These are phyloP conservation scores for Nebria ingens DNA, from an alignment of 1,140 invertebrate species.

Conservation along the genomic window DNA sequence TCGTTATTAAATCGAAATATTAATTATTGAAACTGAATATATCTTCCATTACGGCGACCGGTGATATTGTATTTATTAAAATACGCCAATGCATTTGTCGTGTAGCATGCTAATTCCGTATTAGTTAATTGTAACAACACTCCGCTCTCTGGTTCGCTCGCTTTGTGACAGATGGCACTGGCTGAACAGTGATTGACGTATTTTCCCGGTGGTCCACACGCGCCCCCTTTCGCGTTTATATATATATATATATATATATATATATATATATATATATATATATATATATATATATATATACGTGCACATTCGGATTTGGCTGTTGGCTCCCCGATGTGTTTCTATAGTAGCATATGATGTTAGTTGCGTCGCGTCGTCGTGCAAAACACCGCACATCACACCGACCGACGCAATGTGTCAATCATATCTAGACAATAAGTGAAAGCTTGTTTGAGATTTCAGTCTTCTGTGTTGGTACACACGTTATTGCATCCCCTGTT, in stretches of 20 bases:
- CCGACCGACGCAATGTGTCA: not conserved
- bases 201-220: constrained; percentile 14
- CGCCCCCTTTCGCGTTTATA: constrained; percentile 3
- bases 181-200: constrained; percentile 11
- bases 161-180: not conserved
- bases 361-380: too few species aligned
- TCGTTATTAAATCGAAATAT: not conserved
- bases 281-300: too few species aligned
- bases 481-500: not conserved
- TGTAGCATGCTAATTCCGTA: not conserved
- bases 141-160: not conserved
- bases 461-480: not conserved
- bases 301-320: not conserved
- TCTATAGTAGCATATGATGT: not conserved
- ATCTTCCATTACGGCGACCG: not conserved
- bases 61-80: too few species aligned
- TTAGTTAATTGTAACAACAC: constrained; percentile 3
- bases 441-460: not conserved
- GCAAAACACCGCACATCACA: constrained; percentile 2
- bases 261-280: too few species aligned
- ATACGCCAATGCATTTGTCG: not conserved
- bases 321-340: not conserved
- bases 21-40: not conserved
- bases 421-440: constrained; percentile 8
- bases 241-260: too few species aligned